A percentile compares a stretch with the other conserved stretches of the same genome.
phyloP scores from a whole-genome alignment of 1,140 invertebrate genomes.

The Brachionus paranguensis region DNA sequence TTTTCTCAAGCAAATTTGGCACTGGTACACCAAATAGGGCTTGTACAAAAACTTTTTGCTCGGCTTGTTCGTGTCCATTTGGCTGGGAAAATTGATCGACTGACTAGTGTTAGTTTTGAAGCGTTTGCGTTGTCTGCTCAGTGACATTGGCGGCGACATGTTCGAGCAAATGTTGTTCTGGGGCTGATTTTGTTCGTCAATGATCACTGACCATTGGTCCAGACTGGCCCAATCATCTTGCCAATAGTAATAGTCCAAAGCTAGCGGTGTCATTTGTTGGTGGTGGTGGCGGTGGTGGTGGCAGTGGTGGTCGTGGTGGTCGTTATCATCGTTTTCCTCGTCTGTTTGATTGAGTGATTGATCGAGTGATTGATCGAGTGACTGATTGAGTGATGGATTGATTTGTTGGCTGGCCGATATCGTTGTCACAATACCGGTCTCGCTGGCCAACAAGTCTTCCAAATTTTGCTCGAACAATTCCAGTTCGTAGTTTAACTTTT shows the following conservation, averaged over 20 bases:
- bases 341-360: not conserved
- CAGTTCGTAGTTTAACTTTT: slow-evolving; percentile 17
- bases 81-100: not conserved
- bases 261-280: not conserved
- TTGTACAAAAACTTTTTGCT: slow-evolving; percentile 14
- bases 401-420: not conserved
- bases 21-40: slow-evolving; percentile 14
- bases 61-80: not conserved
- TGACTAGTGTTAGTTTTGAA: slow-evolving; percentile 17
- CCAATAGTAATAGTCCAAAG: not conserved
- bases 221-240: not conserved
- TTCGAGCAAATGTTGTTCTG: not conserved
- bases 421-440: not conserved
- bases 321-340: not conserved
- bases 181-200: not conserved
- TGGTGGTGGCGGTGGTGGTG: not conserved
- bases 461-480: slow-evolving; percentile 39
- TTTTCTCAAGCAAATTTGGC: slow-evolving; percentile 3
- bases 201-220: not conserved
- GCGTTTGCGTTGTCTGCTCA: not conserved
- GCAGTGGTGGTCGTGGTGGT: not conserved
- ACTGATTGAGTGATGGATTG: no score
- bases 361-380: no score
- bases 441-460: slow-evolving; percentile 23
- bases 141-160: not conserved